Percentiles rank a stretch among this genome's conserved stretches.
Evolutionary conservation across 2,888 invertebrate genomes (phyloP).

Genomic region (Temnothorax unifasciatus): DNA sequence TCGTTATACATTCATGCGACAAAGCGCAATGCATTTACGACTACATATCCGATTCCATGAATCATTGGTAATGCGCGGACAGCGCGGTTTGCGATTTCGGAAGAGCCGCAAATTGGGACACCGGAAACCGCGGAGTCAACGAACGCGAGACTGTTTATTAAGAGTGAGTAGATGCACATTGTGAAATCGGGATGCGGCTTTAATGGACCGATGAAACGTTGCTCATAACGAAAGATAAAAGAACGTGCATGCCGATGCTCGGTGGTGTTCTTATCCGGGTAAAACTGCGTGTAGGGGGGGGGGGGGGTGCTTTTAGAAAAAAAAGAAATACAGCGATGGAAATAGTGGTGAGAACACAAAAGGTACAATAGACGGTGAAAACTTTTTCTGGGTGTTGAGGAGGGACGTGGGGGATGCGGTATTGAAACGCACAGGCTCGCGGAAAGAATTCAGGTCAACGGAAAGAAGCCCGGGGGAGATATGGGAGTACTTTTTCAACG

Average conservation of each 20-base stretch:
- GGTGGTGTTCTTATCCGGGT: slow-evolving; percentile 38
- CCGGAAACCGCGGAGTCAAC: neutral
- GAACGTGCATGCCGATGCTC: slow-evolving; percentile 11
- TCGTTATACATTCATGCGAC: neutral
- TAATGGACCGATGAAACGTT: slow-evolving; percentile 19
- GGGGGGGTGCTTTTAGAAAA: neutral
- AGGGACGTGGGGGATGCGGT: slow-evolving; percentile 35
- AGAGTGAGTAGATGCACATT: slow-evolving; percentile 16
- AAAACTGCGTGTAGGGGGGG: slow-evolving; percentile 18
- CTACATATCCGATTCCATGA: neutral
- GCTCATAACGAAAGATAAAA: neutral
- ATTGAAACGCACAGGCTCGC: slow-evolving; percentile 57
- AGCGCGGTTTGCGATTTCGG: slow-evolving; percentile 23
- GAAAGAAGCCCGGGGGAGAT: slow-evolving; percentile 58
- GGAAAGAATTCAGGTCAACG: slow-evolving; percentile 71
- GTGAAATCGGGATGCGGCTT: slow-evolving; percentile 19
- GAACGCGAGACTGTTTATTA: slow-evolving; percentile 18
- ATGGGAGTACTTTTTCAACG: slow-evolving; percentile 47
- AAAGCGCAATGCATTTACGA: neutral
- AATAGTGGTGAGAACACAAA: slow-evolving; percentile 62
- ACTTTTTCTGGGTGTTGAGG: slow-evolving; percentile 65
- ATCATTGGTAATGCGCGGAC: slow-evolving; percentile 1
- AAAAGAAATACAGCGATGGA: slow-evolving; percentile 52
- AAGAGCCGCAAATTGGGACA: slow-evolving; percentile 6
- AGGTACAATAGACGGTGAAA: slow-evolving; percentile 71